phyloP scores from a whole-genome alignment of 2,797 vertebrate genomes.

The Brotula barbata region DNA sequence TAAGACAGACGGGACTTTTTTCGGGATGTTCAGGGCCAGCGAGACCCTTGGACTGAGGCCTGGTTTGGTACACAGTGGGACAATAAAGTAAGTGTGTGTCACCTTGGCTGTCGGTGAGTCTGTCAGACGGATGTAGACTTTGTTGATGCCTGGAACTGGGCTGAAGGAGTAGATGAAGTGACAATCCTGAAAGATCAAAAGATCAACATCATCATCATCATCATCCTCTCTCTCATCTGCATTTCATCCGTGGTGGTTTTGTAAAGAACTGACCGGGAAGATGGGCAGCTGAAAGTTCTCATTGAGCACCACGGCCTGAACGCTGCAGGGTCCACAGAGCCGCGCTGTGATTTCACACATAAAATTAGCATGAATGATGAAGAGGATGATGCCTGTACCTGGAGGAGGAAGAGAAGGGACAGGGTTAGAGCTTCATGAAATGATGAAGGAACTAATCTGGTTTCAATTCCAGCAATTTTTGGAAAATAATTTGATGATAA shows the following conservation, averaged over 20 bases:
- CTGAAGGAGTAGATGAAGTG: slow-evolving; percentile 99
- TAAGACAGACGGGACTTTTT: no score
- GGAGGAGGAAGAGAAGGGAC: neutral
- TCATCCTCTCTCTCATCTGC: neutral
- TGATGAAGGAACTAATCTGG: no score
- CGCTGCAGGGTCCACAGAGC: slow-evolving; percentile 93
- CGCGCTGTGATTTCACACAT: slow-evolving; percentile 88
- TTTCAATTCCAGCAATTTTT: no score
- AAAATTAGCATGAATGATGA: slow-evolving; percentile 94
- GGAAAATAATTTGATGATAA: no score
- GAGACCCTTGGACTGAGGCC: no score
- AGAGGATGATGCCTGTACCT: slow-evolving; percentile 94
- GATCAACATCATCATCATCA: no score
- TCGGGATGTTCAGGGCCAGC: no score
- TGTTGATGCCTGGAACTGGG: slow-evolving; percentile 88
- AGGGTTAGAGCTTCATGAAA: no score
- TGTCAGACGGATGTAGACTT: slow-evolving; percentile 90
- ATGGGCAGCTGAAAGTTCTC: slow-evolving; percentile 98
- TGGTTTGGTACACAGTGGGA: no score
- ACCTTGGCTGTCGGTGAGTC: slow-evolving; percentile 94
- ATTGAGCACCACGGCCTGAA: slow-evolving; percentile 96
- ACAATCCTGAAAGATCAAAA: slow-evolving; percentile 82
- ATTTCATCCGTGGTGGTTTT: neutral
- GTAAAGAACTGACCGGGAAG: slow-evolving; percentile 85
- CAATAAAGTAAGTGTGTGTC: slow-evolving; percentile 39